Percentiles rank a stretch among this genome's conserved stretches.
Conservation (phyloP, 1,140 invertebrate species). For the Brachystomella parvula region DNA sequence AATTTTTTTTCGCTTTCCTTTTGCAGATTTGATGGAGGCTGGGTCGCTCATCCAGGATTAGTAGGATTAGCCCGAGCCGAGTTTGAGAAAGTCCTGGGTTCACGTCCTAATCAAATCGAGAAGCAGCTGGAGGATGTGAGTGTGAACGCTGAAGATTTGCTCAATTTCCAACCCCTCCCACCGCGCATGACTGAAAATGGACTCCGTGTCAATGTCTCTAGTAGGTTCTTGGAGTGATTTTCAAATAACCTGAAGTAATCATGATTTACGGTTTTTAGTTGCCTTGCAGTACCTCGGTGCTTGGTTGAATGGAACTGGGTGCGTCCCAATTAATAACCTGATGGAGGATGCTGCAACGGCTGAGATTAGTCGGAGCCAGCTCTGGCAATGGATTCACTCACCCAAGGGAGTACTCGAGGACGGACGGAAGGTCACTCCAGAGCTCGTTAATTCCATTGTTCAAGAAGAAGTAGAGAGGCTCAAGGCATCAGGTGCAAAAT, state of each 20-base stretch:
- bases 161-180: constrained; percentile 24
- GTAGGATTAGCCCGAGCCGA: constrained; percentile 44
- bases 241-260: not conserved
- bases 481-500: constrained; percentile 41
- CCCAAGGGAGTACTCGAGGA: constrained; percentile 44
- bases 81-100: constrained; percentile 49
- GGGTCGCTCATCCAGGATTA: constrained; percentile 39
- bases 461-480: constrained; percentile 43
- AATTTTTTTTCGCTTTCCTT: too few species aligned
- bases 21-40: constrained; percentile 43
- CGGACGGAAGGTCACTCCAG: constrained; percentile 44
- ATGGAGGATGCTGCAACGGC: constrained; percentile 63
- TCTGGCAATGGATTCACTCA: constrained; percentile 61
- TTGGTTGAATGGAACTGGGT: constrained; percentile 57
- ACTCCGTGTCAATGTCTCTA: constrained; percentile 53
- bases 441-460: constrained; percentile 43
- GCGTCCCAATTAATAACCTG: constrained; percentile 49
- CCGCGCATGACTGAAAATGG: constrained; percentile 42
- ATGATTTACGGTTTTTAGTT: constrained; percentile 40
- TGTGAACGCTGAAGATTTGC: constrained; percentile 18
- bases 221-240: not conserved
- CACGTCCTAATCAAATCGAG: constrained; percentile 46
- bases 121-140: constrained; percentile 22
- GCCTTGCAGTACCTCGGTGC: constrained; percentile 57
- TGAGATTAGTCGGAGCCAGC: constrained; percentile 60